Evolutionary conservation across 2,888 invertebrate species (phyloP), one percentile per base, ranked within the genome.

Genomic region (Phasia obesa): DNA sequence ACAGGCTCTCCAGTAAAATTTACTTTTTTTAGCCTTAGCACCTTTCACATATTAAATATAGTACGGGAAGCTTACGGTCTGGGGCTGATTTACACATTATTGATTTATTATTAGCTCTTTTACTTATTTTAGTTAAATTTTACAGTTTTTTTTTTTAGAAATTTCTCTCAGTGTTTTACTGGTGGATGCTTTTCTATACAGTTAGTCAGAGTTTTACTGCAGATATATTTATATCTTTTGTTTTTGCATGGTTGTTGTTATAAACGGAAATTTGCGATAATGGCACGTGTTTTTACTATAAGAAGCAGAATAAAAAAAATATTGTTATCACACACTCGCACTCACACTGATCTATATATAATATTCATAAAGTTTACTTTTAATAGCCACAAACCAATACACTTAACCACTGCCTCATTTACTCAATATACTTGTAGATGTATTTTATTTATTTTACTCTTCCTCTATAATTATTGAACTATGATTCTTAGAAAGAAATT

Each of bases 261-360:
- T 23, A 67, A 60, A 53, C 79, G 83, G 79, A 83, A 83, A 83
- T 83, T 79, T 83, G 83, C 83, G 75, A 79, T 83, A 83, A 83
- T 83, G 83, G 83, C 83, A 83, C 83, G 83, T 83, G 83, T 79
- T 79, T 71, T 75, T 71, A 62, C 42, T 38, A 67, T 83, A 60
- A 79, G 55, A 75, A 74, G 57, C 65, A 17, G 31, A 3, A 44
- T 11, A n/a, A 9, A 44, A n/a, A 4, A 44, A 44, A 53, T 44
- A 57, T 64, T 70, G 64, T 44, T 70, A 47, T 49, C 64, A 62
- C 25, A 59, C 71, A 71, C 57, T 57, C 57, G 3, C 11, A 64
- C 27, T 38, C 11, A 64, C 27, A 64, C 62, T 55, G 13, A 31
- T 57, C 65, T 25, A 11, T 23, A 65, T 25, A 11, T 23, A 65